phyloP scores from a whole-genome alignment of 2,113 vertebrate genomes.

The Callocephalon fimbriatum region DNA sequence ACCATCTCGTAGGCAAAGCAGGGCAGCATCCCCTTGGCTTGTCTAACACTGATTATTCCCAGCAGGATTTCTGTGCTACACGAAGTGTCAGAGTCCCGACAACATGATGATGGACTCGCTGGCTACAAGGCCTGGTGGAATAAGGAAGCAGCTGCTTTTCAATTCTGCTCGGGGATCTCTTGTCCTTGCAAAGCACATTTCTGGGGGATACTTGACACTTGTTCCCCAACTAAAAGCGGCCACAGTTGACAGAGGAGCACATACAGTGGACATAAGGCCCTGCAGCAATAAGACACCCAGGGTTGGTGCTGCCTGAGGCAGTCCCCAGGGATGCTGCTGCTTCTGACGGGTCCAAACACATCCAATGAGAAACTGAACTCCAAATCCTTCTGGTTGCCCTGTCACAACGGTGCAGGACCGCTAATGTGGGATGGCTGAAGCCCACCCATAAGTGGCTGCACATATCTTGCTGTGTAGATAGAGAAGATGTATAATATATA shows the following conservation, averaged over 20 bases:
- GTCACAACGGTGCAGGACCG: accelerated
- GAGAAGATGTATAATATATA: not conserved
- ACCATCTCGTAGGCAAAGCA: conserved; percentile 37
- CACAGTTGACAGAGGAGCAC: not conserved
- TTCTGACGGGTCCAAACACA: not conserved
- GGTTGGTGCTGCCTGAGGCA: not conserved
- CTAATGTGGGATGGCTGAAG: accelerated
- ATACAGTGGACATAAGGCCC: not conserved
- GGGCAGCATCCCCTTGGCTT: conserved; percentile 46
- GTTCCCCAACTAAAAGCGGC: not conserved
- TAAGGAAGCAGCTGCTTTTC: conserved; percentile 22
- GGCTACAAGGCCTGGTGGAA: conserved; percentile 9
- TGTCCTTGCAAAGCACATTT: not conserved
- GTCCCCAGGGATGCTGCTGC: not conserved
- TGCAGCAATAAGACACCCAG: accelerated
- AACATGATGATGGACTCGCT: not conserved
- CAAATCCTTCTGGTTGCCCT: not conserved
- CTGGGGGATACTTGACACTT: not conserved
- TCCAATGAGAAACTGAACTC: not conserved
- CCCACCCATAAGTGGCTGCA: not conserved
- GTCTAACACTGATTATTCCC: conserved; percentile 1
- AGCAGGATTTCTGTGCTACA: not conserved
- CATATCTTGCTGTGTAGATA: not conserved
- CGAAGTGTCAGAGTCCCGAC: not conserved
- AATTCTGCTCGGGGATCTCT: not conserved